Base-by-base conservation (phyloP, 2,797 vertebrate species). In the Holocentrus rufus region DNA sequence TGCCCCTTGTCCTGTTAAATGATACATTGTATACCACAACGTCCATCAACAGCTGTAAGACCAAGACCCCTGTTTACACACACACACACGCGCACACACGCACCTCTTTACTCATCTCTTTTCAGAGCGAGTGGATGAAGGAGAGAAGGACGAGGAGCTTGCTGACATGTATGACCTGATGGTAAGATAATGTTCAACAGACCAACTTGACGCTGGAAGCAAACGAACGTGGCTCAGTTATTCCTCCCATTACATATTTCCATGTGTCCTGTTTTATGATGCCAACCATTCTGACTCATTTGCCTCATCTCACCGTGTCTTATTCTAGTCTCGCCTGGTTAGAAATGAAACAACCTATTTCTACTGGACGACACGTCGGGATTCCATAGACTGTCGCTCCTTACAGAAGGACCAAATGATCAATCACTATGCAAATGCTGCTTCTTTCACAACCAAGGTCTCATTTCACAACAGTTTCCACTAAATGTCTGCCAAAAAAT, bases 361-460 rank as follows among this genome's bases (percentile, higher is more conserved):
- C 80, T 94, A 95, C 88, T 98, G 97, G 97, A 95, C 95, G 1
- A 94, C 90, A 13, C 90, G 90, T 25, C 83, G 92, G 17, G 90
- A 95, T 0, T 64, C 92, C 2, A 49, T 95, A 0, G 92, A 96
- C 76, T 87, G 71, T 18, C 85, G 61, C 27, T 81, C 88, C 36
- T 91, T 98, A 73, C 87, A 64, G 76, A 95, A 93, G 47, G 94
- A 97, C 61, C 95, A 96, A 53, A 91, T 96, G 85, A 92, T 92
- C 89, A 98, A 98, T 90, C 96, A 98, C 90, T 96, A 93, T 18
- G 89, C 92, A 23, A 92, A 88, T 18, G 90, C 93, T 0, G 92
- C 90, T 10, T 91, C 94, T 0, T 96, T 98, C 67, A 95, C 97
- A 46, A 98, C 96, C 58, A 98, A 98, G 95, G 97, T 98, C 54